Percentiles rank a stretch among this genome's conserved stretches.
Conservation (phyloP, 1,140 invertebrate species). For the Stenopsyche tienmushanensis region DNA sequence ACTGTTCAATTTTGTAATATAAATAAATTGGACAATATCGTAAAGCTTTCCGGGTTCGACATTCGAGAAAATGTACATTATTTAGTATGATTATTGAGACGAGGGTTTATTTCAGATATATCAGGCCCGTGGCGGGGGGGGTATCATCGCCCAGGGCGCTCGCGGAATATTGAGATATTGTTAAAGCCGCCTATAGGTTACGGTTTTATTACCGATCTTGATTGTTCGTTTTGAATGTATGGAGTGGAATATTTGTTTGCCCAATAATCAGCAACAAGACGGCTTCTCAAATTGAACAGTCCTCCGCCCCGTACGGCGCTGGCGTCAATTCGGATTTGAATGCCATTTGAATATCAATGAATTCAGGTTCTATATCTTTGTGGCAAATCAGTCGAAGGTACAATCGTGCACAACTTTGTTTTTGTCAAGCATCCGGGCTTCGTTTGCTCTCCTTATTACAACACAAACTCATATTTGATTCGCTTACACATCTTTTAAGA, state of each 20-base stretch:
- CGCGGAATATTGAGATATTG: neutral
- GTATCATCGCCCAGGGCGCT: neutral
- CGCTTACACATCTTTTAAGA: neutral
- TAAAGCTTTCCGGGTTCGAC: neutral
- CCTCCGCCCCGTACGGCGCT: neutral
- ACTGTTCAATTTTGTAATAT: no score
- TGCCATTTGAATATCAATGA: slow-evolving; percentile 40
- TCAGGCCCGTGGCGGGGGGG: neutral
- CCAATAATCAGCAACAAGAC: slow-evolving; percentile 29
- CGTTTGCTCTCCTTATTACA: slow-evolving; percentile 7
- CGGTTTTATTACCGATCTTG: slow-evolving; percentile 19
- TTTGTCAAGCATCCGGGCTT: slow-evolving; percentile 7
- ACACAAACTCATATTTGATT: neutral
- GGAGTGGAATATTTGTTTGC: slow-evolving; percentile 33
- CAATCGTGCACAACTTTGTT: slow-evolving; percentile 10
- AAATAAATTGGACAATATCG: no score
- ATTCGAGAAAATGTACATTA: neutral
- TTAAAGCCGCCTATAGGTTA: neutral
- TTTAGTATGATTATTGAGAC: neutral
- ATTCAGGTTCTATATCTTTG: neutral
- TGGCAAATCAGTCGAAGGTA: slow-evolving; percentile 16
- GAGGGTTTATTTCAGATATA: neutral
- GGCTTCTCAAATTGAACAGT: slow-evolving; percentile 1
- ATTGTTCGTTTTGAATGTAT: slow-evolving; percentile 30
- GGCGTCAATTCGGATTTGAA: slow-evolving; percentile 36